Percentiles rank a stretch among this genome's conserved stretches.
These are phyloP conservation scores for Cyphomyrmex costatus DNA, from an alignment of 1,140 invertebrate species.

Conservation along the genomic window DNA sequence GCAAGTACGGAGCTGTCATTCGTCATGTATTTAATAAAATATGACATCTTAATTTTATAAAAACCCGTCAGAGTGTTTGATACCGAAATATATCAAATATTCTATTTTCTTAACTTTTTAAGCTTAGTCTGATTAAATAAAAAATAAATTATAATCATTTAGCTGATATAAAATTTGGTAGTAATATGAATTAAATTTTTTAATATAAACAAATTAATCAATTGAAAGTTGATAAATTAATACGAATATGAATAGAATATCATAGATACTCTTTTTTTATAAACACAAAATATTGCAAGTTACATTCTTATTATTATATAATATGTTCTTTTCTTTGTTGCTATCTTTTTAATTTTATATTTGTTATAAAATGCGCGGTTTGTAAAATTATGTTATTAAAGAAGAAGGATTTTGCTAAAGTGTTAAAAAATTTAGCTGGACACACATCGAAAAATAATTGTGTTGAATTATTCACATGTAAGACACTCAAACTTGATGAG, in stretches of 20 bases:
- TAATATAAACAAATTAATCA: not conserved
- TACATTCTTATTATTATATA: not conserved
- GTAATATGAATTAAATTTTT: not conserved
- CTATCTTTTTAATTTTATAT: no score
- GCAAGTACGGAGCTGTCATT: slow-evolving; percentile 15
- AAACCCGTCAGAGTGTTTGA: not conserved
- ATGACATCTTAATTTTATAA: slow-evolving; percentile 19
- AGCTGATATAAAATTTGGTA: not conserved
- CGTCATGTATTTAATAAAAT: slow-evolving; percentile 33
- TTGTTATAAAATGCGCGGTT: not conserved
- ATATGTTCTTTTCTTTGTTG: no score
- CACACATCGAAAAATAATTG: no score
- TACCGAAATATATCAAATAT: slow-evolving; percentile 14
- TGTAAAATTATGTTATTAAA: no score
- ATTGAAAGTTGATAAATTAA: not conserved
- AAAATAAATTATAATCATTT: not conserved
- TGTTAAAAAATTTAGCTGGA: no score
- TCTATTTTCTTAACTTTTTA: slow-evolving; percentile 11
- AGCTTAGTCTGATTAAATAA: not conserved
- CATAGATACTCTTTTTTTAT: not conserved
- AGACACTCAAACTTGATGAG: no score
- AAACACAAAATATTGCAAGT: not conserved
- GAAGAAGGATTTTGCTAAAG: no score
- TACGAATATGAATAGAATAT: not conserved
- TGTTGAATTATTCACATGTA: no score